Base-by-base conservation (phyloP, 2,888 invertebrate genomes). In the Drosophila subquinaria region DNA sequence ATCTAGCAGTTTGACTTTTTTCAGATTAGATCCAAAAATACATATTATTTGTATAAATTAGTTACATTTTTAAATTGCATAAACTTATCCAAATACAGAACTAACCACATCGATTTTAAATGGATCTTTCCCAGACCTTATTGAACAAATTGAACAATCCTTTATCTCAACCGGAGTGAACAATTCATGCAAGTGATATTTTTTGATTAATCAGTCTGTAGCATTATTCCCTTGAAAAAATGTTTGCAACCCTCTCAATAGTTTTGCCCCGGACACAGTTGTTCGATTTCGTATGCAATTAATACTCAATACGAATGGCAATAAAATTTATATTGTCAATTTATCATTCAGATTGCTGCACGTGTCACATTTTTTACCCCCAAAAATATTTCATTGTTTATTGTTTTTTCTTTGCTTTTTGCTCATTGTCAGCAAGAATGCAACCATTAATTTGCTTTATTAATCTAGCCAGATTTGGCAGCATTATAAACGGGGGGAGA, bases 371-470 rank as follows among this genome's bases (percentile, higher is more conserved):
- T 69, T 82, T 69, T 75, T 69, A 61, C 56, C 35, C 47, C 63
- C 51, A 47, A 57, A 64, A 63, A 43, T 69, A 55, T 30, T 40
- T 64, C 52, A 62, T 72, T 71, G 70, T 66, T 66, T 77, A 65
- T 59, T 51, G 36, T 43, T 55, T 48, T 45, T 53, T 33, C 53
- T 70, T 48, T 47, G 47, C 3, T 40, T 53, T 57, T 48, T 23
- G 53, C 51, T 48, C 70, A 55, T 55, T 67, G 81, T 72, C 62
- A 71, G 66, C 66, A 62, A 71, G 69, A 77, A 70, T 82, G 75
- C 56, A 81, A 52, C 88, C 73, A 83, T 83, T 83, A 83, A 83
- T 83, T 87, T 89, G 82, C 82, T 81, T 65, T 89, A 87, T 83
- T 83, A 88, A 83, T 83, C 84, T 56, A 57, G 53, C 69, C 64